These are phyloP conservation scores for Tenthredo notha DNA, from an alignment of 2,888 invertebrate species.

Conservation along the genomic window DNA sequence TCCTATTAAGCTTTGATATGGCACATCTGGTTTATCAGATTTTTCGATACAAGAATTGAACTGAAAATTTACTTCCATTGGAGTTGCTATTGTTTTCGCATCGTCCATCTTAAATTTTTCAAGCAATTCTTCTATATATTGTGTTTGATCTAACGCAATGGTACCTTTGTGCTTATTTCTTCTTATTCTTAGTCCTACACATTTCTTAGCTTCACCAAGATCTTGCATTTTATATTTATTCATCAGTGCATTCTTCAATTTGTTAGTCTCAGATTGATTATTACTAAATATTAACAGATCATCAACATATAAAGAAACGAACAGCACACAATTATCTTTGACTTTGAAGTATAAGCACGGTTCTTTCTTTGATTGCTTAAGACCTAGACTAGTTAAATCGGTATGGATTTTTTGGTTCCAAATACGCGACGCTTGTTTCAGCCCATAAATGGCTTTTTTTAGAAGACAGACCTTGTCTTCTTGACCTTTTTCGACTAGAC, in stretches of 20 bases:
- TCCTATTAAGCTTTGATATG: conserved; percentile 24
- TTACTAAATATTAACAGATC: conserved; percentile 58
- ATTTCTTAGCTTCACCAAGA: conserved; percentile 58
- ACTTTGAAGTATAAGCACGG: conserved; percentile 54
- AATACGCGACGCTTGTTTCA: conserved; percentile 50
- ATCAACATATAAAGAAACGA: conserved; percentile 58
- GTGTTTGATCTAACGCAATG: conserved; percentile 57
- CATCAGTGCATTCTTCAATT: conserved; percentile 53
- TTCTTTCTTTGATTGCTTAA: conserved; percentile 41
- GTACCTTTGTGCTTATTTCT: conserved; percentile 51
- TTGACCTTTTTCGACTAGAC: neutral
- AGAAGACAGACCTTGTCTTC: conserved; percentile 33
- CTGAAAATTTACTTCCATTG: conserved; percentile 57
- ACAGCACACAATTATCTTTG: conserved; percentile 14
- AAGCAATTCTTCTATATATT: conserved; percentile 57
- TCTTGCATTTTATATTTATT: conserved; percentile 60
- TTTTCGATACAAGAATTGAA: conserved; percentile 53
- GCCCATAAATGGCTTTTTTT: conserved; percentile 53
- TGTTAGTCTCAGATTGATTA: conserved; percentile 24
- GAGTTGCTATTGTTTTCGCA: conserved; percentile 55
- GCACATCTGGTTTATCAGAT: neutral
- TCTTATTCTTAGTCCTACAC: conserved; percentile 60
- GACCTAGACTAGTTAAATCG: conserved; percentile 8
- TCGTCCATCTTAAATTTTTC: conserved; percentile 56
- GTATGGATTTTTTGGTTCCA: conserved; percentile 49